These are phyloP conservation scores for Aphelinus atriplicis DNA, from an alignment of 1,140 invertebrate species.

Conservation along the genomic window DNA sequence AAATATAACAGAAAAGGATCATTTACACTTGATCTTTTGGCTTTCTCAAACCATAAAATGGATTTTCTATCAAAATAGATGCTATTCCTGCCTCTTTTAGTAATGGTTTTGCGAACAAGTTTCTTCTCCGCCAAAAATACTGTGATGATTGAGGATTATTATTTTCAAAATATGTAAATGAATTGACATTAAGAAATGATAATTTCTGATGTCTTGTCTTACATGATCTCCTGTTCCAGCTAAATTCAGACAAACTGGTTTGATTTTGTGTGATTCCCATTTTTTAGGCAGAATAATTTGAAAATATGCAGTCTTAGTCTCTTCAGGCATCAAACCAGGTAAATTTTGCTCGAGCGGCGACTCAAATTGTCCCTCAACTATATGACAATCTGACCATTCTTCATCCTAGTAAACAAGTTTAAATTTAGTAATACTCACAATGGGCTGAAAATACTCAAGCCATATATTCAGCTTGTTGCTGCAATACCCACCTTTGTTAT, in stretches of 20 bases:
- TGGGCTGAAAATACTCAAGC: too few relatives aligned
- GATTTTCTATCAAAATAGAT: slow-evolving; percentile 96
- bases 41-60: slow-evolving; percentile 94
- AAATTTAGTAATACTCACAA: not conserved
- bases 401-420: slow-evolving; percentile 72
- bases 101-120: slow-evolving; percentile 90
- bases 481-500: slow-evolving; percentile 81
- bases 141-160: slow-evolving; percentile 60
- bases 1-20: slow-evolving; percentile 10
- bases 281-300: slow-evolving; percentile 85
- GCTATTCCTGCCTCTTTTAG: slow-evolving; percentile 90
- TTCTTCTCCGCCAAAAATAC: slow-evolving; percentile 91
- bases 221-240: slow-evolving; percentile 99
- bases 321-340: slow-evolving; percentile 87
- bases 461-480: too few relatives aligned
- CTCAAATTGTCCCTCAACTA: slow-evolving; percentile 90
- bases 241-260: slow-evolving; percentile 92
- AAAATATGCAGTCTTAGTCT: slow-evolving; percentile 83
- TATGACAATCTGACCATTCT: slow-evolving; percentile 76
- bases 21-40: slow-evolving; percentile 90
- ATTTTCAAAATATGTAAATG: slow-evolving; percentile 37
- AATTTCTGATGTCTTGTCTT: slow-evolving; percentile 55
- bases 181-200: slow-evolving; percentile 32
- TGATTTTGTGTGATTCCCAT: slow-evolving; percentile 76
- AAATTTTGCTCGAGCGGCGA: slow-evolving; percentile 85